phyloP scores from a whole-genome alignment of 2,113 vertebrate species.

The Syngnathus scovelli region DNA sequence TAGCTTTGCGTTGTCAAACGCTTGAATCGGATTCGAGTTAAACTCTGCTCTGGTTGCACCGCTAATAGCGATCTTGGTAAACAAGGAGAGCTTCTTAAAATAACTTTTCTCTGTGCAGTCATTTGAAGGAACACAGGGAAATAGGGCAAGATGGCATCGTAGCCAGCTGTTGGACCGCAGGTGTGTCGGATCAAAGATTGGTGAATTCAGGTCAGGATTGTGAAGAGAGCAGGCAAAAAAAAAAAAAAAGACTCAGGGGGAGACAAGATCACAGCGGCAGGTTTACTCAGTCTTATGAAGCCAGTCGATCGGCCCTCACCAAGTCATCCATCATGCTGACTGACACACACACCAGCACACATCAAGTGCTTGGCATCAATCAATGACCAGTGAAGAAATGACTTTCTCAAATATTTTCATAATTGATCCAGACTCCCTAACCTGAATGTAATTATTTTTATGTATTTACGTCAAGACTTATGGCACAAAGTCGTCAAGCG shows the following conservation, averaged over 20 bases:
- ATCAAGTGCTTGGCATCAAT: conserved; percentile 36
- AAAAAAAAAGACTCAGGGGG: conserved; percentile 14
- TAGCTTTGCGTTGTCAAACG: conserved; percentile 36
- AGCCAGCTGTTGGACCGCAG: conserved; percentile 12
- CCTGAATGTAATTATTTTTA: too few relatives aligned
- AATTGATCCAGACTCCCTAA: conserved; percentile 37
- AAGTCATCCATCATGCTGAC: conserved; percentile 4
- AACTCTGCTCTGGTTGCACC: not conserved
- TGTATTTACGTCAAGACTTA: too few relatives aligned
- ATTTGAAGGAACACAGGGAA: not conserved
- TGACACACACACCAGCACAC: conserved; percentile 14
- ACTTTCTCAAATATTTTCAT: conserved; percentile 43
- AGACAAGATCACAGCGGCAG: conserved; percentile 43
- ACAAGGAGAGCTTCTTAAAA: conserved; percentile 34
- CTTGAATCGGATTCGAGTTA: conserved; percentile 18
- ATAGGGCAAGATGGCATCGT: conserved; percentile 12
- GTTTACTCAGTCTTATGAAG: conserved; percentile 39
- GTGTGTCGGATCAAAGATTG: conserved; percentile 11
- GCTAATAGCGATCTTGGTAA: conserved; percentile 37
- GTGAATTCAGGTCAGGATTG: conserved; percentile 28
- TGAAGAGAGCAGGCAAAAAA: conserved; percentile 17
- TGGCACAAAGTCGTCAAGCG: not conserved
- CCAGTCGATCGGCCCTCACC: conserved; percentile 28
- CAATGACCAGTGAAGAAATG: conserved; percentile 10
- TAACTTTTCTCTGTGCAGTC: conserved; percentile 8